A percentile compares a stretch with the other conserved stretches of the same genome.
These are phyloP conservation scores for Epinephelus cyanopodus DNA, from an alignment of 2,113 vertebrate species.

Conservation along the genomic window DNA sequence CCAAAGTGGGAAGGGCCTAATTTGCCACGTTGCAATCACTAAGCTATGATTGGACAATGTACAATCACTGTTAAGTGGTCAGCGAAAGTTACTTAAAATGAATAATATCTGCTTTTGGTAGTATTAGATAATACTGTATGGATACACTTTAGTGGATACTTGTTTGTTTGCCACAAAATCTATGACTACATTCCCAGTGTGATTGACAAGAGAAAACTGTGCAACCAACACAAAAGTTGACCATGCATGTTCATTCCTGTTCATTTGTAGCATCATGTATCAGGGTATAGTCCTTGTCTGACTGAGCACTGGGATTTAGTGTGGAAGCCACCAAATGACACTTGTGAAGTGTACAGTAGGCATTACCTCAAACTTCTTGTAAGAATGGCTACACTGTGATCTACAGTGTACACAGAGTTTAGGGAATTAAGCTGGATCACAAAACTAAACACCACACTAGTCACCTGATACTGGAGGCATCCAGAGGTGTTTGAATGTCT, in stretches of 20 bases:
- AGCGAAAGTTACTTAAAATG: background rate
- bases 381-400: background rate
- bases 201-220: conserved; percentile 2
- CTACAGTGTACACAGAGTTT: background rate
- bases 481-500: conserved; percentile 50
- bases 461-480: conserved; percentile 18
- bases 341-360: background rate
- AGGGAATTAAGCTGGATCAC: background rate
- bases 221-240: background rate
- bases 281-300: background rate
- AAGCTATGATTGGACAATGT: background rate
- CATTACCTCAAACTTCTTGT: background rate
- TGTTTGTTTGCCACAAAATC: background rate
- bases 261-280: background rate
- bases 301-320: background rate
- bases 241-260: background rate
- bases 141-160: background rate
- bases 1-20: background rate
- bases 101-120: background rate
- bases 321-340: conserved; percentile 11
- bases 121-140: background rate
- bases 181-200: background rate
- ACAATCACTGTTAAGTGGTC: background rate
- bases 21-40: background rate
- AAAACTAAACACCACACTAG: background rate